These are phyloP conservation scores for Neomicropteryx cornuta DNA, from an alignment of 1,140 invertebrate species.

Conservation along the genomic window DNA sequence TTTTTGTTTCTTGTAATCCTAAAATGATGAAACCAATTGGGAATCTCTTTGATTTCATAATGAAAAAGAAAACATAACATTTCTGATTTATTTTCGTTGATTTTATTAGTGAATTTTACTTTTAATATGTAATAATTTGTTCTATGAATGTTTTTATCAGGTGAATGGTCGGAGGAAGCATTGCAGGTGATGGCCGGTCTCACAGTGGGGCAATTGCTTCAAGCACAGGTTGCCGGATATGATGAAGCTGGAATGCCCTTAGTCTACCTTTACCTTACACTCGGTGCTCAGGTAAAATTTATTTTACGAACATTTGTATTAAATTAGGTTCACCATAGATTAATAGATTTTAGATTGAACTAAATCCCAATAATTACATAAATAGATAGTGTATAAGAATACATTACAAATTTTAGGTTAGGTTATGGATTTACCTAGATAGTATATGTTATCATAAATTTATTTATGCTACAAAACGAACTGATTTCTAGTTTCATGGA, in stretches of 20 bases:
- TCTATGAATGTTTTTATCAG: no score
- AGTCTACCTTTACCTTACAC: slow-evolving; percentile 64
- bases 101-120: no score
- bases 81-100: no score
- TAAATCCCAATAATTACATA: no score
- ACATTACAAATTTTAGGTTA: no score
- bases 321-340: slow-evolving; percentile 1
- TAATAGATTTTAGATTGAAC: neutral
- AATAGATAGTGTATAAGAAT: no score
- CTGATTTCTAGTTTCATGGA: neutral
- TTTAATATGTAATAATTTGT: no score
- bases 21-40: no score
- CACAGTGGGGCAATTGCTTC: slow-evolving; percentile 66
- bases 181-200: slow-evolving; percentile 62
- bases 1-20: slow-evolving; percentile 6
- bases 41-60: no score
- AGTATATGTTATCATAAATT: neutral
- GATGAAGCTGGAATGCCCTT: slow-evolving; percentile 63
- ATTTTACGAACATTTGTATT: no score
- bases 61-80: no score
- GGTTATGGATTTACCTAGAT: no score
- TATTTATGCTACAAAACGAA: slow-evolving; percentile 1
- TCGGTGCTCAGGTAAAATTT: slow-evolving; percentile 59
- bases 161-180: slow-evolving; percentile 63
- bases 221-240: slow-evolving; percentile 78